Base-by-base conservation (phyloP, 1,140 invertebrate species). In the Lasaia peninsularis region DNA sequence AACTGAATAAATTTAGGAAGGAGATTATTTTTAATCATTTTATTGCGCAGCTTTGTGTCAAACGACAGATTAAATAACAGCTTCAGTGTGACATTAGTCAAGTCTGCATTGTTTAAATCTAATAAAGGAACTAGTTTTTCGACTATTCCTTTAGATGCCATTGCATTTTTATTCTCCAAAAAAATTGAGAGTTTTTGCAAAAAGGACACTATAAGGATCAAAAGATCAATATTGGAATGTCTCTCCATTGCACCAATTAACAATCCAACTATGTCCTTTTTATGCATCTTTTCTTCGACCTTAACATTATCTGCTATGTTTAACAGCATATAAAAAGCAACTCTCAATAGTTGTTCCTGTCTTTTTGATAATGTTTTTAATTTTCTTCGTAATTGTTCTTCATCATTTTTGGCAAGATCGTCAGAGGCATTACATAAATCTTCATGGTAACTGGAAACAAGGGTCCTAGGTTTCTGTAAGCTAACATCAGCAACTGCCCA, bases 61-160 rank as follows among this genome's bases (percentile, higher is more conserved):
- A 99, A 99, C n/a, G 97, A 98, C 34, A 99, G 92, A 92, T 99
- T 99, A 70, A 98, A 97, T 6, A 99, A 90, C 11, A 99, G 89
- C 73, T 96, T 94, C 50, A 99, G 91, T 16, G 95, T 95, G 52
- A 96, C 94, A 87, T 95, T 94, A n/a, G 97, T 91, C 48, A 99
- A 89, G 90, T 98, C 97, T 67, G 92, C 88, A 87, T 95, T 94
- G 54, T 91, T 91, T 64, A 92, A 94, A 68, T 94, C 92, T 53
- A 96, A 81, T 52, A 96, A 84, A 50, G 93, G 92, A 3, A 94
- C 94, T 65, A 96, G 74, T 82, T 95, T 95, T 60, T 95, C 93
- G 56, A 96, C 90, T 57, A 96, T 91, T 65, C 94, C 94, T 68
- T 93, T 86, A 32, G 93, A 92, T 2, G 91, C 91, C 97, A 99